A percentile compares a stretch with the other conserved stretches of the same genome.
These are phyloP conservation scores for Tichodroma muraria DNA, from an alignment of 2,113 vertebrate genomes.

Conservation along the genomic window DNA sequence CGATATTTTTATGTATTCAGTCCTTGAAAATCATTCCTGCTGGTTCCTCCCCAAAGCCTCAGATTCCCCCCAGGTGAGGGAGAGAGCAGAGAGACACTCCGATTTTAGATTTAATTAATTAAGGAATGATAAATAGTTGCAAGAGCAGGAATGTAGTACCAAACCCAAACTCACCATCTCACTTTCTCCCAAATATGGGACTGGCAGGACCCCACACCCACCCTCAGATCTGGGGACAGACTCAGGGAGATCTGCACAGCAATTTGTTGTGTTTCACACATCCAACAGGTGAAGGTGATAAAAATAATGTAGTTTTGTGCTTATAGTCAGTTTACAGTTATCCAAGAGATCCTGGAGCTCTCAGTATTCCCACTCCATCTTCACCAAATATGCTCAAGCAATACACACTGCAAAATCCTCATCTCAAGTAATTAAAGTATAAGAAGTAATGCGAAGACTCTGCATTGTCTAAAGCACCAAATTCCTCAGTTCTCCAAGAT, in stretches of 20 bases:
- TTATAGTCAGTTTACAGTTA: neutral
- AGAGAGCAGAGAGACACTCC: neutral
- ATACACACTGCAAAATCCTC: neutral
- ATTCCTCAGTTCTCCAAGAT: conserved; percentile 44
- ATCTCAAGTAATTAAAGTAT: conserved; percentile 16
- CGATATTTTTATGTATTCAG: neutral
- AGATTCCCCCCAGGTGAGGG: neutral
- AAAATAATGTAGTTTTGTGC: neutral
- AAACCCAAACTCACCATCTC: neutral
- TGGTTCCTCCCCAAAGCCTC: neutral
- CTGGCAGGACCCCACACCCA: neutral
- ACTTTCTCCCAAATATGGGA: fast-evolving
- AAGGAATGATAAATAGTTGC: neutral
- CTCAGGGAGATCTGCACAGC: neutral
- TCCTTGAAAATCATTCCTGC: neutral
- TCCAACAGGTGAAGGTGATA: neutral
- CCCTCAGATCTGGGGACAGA: neutral
- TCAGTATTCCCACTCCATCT: neutral
- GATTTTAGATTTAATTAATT: neutral
- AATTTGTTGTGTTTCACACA: neutral
- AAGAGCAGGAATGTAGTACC: neutral
- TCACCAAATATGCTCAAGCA: neutral
- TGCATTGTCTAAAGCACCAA: conserved; percentile 2
- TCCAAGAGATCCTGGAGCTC: neutral
- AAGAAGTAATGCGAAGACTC: neutral